phyloP scores from a whole-genome alignment of 2,888 invertebrate species.

The Aradus depressus region DNA sequence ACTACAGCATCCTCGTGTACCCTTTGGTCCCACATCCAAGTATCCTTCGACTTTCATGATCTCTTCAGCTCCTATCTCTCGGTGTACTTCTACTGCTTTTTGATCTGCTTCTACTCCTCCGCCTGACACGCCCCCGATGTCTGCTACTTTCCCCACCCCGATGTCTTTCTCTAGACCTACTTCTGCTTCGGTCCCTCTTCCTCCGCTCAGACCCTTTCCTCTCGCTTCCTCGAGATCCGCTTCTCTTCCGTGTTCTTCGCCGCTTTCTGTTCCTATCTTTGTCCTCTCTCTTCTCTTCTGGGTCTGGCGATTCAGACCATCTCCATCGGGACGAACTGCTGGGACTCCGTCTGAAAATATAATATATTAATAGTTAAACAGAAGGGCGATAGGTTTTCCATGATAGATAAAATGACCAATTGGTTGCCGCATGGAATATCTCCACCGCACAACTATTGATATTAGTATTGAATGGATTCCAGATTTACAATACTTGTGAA shows the following conservation, averaged over 20 bases:
- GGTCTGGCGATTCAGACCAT: constrained; percentile 22
- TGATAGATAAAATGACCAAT: no score
- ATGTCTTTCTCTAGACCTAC: constrained; percentile 41
- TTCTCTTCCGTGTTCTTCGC: background rate
- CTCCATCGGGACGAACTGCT: constrained; percentile 12
- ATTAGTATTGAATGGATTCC: no score
- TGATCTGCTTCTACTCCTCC: no score
- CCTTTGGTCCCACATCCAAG: no score
- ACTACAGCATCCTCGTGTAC: no score
- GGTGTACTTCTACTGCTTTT: no score
- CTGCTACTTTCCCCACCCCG: constrained; percentile 35
- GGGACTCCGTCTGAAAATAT: no score
- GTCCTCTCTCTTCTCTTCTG: constrained; percentile 4
- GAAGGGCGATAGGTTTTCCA: background rate
- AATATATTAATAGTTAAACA: background rate
- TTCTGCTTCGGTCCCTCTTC: background rate
- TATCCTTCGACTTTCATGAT: no score
- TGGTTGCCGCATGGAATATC: no score
- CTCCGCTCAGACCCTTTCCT: background rate
- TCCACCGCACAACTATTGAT: no score
- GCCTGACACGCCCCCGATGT: background rate
- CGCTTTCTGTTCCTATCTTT: background rate
- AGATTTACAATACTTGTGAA: no score
- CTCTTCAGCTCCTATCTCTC: no score
- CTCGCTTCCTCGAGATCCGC: background rate